Percentiles rank a stretch among this genome's conserved stretches.
These are phyloP conservation scores for Hirtodrosophila duncani DNA, from an alignment of 2,888 invertebrate species.

Conservation along the genomic window DNA sequence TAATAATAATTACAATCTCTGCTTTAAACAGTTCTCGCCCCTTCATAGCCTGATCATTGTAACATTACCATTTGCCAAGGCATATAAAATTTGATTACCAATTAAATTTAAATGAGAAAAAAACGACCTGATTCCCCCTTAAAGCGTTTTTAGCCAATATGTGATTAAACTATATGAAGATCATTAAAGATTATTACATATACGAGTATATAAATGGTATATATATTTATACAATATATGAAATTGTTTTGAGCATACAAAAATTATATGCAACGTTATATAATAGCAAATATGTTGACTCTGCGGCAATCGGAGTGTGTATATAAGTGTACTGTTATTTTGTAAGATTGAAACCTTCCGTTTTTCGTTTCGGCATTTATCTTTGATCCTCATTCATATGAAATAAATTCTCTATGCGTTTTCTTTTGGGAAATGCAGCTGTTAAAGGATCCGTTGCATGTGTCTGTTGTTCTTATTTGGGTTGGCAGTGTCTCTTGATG, in stretches of 20 bases:
- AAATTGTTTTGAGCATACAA: slow-evolving; percentile 20
- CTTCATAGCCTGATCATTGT: no score
- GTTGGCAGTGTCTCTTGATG: slow-evolving; percentile 75
- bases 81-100: no score
- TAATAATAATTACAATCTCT: no score
- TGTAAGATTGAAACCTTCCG: slow-evolving; percentile 7
- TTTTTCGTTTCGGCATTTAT: slow-evolving; percentile 39
- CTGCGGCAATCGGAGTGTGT: slow-evolving; percentile 23
- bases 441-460: slow-evolving; percentile 23
- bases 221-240: slow-evolving; percentile 16
- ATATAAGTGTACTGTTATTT: slow-evolving; percentile 27
- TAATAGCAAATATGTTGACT: slow-evolving; percentile 10
- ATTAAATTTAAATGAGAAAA: slow-evolving; percentile 37
- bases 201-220: slow-evolving; percentile 25
- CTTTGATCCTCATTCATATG: slow-evolving; percentile 18
- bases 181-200: slow-evolving; percentile 20
- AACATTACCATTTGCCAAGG: no score
- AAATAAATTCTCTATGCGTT: slow-evolving; percentile 53
- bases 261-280: no score
- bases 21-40: no score
- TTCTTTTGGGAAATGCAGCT: slow-evolving; percentile 31
- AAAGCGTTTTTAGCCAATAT: slow-evolving; percentile 39
- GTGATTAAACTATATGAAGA: slow-evolving; percentile 54
- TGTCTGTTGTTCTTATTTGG: background rate
- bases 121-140: slow-evolving; percentile 40